These are phyloP conservation scores for Torymus tubicola DNA, from an alignment of 2,888 invertebrate genomes.

Conservation along the genomic window DNA sequence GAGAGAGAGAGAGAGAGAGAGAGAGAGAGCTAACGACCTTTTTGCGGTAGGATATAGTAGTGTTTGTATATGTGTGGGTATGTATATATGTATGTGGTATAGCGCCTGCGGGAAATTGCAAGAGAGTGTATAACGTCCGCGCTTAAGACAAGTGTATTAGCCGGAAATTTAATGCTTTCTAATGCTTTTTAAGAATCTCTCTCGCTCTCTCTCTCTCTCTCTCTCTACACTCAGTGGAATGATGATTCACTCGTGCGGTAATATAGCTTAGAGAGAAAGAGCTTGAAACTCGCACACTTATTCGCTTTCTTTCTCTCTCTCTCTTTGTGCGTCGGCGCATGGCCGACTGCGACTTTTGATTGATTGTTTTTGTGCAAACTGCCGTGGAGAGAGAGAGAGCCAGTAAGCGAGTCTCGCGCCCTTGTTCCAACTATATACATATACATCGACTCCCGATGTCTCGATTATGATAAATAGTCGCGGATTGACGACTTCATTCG, in stretches of 20 bases:
- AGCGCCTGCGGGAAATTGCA: constrained; percentile 27
- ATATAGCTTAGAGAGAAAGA: too few relatives aligned
- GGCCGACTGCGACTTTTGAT: constrained; percentile 39
- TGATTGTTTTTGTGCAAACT: constrained; percentile 34
- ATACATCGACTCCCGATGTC: background rate
- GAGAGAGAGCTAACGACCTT: constrained; percentile 52
- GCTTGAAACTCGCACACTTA: too few relatives aligned
- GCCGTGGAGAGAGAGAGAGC: background rate
- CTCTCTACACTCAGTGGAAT: background rate
- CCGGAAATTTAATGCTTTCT: constrained; percentile 53
- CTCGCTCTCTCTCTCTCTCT: background rate
- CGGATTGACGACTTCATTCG: constrained; percentile 45
- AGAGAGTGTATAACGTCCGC: too few relatives aligned
- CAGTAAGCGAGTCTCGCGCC: background rate
- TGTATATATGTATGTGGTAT: background rate
- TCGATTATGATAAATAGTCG: constrained; percentile 47
- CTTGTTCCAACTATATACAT: too few relatives aligned
- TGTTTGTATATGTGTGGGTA: too few relatives aligned
- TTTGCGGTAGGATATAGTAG: constrained; percentile 31
- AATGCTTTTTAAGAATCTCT: constrained; percentile 46
- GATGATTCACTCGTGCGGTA: constrained; percentile 13
- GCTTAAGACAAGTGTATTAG: constrained; percentile 53
- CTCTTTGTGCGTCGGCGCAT: background rate
- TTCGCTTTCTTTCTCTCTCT: background rate
- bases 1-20: background rate